Conservation (phyloP, 2,888 invertebrate species). For the Acrocera orbiculus region DNA sequence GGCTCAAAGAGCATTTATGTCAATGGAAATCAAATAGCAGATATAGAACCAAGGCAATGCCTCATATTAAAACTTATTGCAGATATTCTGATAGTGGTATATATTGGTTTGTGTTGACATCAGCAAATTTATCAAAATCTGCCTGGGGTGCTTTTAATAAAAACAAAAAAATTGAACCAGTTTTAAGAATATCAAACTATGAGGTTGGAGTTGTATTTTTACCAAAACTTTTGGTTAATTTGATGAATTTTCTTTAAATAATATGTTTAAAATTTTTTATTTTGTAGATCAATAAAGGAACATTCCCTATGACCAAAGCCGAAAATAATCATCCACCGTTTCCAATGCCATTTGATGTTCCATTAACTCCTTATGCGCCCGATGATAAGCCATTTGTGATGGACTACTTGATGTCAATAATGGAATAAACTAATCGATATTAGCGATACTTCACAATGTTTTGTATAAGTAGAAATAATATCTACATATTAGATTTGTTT, state of each 20-base stretch:
- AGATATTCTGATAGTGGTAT: slow-evolving; percentile 49
- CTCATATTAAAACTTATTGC: slow-evolving; percentile 86
- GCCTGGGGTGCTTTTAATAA: slow-evolving; percentile 75
- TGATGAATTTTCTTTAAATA: slow-evolving; percentile 9
- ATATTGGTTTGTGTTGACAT: slow-evolving; percentile 73
- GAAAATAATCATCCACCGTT: slow-evolving; percentile 29
- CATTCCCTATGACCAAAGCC: slow-evolving; percentile 36
- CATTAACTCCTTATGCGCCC: slow-evolving; percentile 48
- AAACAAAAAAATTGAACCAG: slow-evolving; percentile 37
- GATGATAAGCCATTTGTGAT: slow-evolving; percentile 53
- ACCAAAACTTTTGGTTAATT: slow-evolving; percentile 62
- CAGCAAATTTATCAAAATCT: slow-evolving; percentile 91
- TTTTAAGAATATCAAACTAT: slow-evolving; percentile 60
- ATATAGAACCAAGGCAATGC: slow-evolving; percentile 67
- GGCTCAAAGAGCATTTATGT: slow-evolving; percentile 58
- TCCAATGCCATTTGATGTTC: slow-evolving; percentile 69
- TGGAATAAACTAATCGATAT: background rate
- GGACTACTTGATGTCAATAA: slow-evolving; percentile 33
- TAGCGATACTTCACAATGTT: too few relatives aligned
- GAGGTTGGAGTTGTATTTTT: slow-evolving; percentile 83
- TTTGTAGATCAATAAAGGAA: slow-evolving; percentile 40
- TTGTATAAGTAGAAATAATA: too few relatives aligned
- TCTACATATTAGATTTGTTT: background rate
- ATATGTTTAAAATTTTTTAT: background rate
- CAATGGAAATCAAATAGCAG: slow-evolving; percentile 65